Conservation (phyloP, 2,888 invertebrate genomes). For the Trilocha varians region DNA sequence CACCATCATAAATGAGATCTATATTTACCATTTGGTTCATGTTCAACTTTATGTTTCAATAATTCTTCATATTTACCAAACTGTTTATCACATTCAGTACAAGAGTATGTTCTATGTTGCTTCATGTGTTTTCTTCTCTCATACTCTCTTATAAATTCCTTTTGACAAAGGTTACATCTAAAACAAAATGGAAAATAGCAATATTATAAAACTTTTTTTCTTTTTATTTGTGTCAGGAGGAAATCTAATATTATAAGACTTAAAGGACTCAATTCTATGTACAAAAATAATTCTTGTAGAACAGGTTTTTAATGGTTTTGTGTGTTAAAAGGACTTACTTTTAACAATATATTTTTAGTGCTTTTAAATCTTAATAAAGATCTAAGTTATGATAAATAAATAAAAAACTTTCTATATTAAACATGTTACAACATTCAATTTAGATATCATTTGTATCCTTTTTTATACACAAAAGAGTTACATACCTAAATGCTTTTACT, state of each 20-base stretch:
- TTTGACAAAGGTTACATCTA: conserved; percentile 70
- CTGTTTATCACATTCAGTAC: conserved; percentile 54
- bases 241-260: too few species aligned
- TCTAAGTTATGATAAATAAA: too few species aligned
- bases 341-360: too few species aligned
- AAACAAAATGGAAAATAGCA: too few species aligned
- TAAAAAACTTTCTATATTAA: too few species aligned
- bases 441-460: too few species aligned
- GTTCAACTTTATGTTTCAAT: conserved; percentile 56
- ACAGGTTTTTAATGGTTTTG: conserved; percentile 2
- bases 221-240: too few species aligned
- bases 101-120: conserved; percentile 58
- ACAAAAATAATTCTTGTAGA: neutral
- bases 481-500: conserved; percentile 52
- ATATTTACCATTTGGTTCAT: conserved; percentile 34
- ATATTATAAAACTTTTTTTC: too few species aligned
- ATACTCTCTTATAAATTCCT: conserved; percentile 56
- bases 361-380: too few species aligned
- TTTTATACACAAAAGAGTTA: conserved; percentile 7
- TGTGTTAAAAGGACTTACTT: too few species aligned
- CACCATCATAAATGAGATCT: neutral
- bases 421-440: too few species aligned
- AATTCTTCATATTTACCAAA: conserved; percentile 66
- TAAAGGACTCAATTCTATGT: neutral
- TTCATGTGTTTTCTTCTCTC: conserved; percentile 65